These are phyloP conservation scores for Odontophorus gujanensis DNA, from an alignment of 2,113 vertebrate genomes.

Conservation along the genomic window DNA sequence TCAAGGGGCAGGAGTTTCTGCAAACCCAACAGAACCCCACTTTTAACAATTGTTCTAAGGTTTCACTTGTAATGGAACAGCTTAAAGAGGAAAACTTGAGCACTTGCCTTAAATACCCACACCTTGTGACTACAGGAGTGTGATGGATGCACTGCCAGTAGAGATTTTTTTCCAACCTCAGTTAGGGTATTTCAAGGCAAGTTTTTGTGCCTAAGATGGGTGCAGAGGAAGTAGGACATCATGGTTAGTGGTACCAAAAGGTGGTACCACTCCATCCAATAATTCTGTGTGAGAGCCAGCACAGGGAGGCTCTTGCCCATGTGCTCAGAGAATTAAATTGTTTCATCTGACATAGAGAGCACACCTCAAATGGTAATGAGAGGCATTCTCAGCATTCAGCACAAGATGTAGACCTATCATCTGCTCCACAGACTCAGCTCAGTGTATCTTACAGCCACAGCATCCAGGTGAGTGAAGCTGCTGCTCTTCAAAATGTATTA, in stretches of 20 bases:
- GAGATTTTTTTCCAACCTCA: not conserved
- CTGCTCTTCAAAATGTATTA: not conserved
- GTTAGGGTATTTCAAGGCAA: not conserved
- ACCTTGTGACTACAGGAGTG: not conserved
- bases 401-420: not conserved
- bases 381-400: not conserved
- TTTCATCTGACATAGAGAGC: not conserved
- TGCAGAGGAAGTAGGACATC: not conserved
- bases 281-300: not conserved
- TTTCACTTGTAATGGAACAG: not conserved
- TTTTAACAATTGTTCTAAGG: not conserved
- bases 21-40: not conserved
- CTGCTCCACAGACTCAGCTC: not conserved
- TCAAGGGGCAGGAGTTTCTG: not conserved
- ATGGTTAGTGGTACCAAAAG: not conserved
- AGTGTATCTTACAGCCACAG: not conserved
- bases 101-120: not conserved
- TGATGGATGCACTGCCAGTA: not conserved
- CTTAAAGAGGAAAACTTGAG: not conserved
- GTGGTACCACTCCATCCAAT: fast-evolving
- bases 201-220: not conserved
- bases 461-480: fast-evolving
- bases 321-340: not conserved
- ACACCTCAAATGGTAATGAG: not conserved
- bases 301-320: not conserved